Base-by-base conservation (phyloP, 2,113 vertebrate species). In the Gasterosteus aculeatus region DNA sequence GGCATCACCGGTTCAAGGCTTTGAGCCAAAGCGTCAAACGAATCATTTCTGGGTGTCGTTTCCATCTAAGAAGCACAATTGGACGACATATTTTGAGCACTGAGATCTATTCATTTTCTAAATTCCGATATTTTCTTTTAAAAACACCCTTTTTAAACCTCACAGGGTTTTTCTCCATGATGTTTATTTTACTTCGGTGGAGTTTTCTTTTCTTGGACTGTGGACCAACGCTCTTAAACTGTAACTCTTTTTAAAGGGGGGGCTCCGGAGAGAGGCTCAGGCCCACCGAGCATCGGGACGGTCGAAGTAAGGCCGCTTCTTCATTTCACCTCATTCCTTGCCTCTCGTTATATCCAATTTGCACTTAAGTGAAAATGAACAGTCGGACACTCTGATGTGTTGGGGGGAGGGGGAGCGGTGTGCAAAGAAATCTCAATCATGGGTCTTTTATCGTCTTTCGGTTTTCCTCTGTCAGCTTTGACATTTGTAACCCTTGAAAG, bases 321-420 rank as follows among this genome's bases (percentile, higher is more conserved):
- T 75, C 51, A 72, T 77, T 80, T 71, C 58, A 77, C 73, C 85
- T 44, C 81, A 85, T 82, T 86, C 78, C 79, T 86, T 11, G 41
- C 65, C 47, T 76, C 73, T 85, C 60, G 15, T 75, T 84, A 72
- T 63, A 84, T 91, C 80, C 46, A 69, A 73, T 89, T 91, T 92
- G 88, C 87, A 91, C 91, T 92, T 88, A 79, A 81, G 41, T 78
- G 61, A 79, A 83, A 85, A 67, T 65, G 51, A 75, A 67, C 61
- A 51, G 63, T 70, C 53, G 60, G 67, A 85, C 68, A 70, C 75
- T 77, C 69, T 10, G 14, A 12, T 58, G 56, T 75, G 66, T 79
- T 84, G 54, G 22, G 39, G 15, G 19, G 49, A 44, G 33, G n/a
- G 12, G 41, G 51, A 19, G 44, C 14, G 15, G 51, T 51, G 80